Conservation (phyloP, 2,113 vertebrate species). For the Asarcornis scutulata region DNA sequence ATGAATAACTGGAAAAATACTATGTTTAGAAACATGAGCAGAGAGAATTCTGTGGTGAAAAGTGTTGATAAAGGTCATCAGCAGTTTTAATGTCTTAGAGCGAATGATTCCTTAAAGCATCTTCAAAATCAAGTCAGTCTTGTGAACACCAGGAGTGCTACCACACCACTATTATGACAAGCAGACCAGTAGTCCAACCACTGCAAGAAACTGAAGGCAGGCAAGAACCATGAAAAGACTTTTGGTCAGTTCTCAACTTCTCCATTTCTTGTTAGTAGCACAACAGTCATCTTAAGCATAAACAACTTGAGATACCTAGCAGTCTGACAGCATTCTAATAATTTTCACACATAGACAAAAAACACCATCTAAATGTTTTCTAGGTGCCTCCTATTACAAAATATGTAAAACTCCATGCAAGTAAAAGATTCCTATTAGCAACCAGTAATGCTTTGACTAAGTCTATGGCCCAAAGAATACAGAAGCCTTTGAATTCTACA, state of each 20-base stretch:
- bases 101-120: not conserved
- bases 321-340: not conserved
- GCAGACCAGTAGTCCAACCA: not conserved
- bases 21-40: not conserved
- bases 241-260: not conserved
- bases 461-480: not conserved
- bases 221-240: not conserved
- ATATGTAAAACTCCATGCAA: not conserved
- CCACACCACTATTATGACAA: not conserved
- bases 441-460: not conserved
- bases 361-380: not conserved
- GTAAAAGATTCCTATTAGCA: not conserved
- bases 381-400: not conserved
- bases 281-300: not conserved
- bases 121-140: not conserved
- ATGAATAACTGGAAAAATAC: not conserved
- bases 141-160: not conserved
- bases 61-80: not conserved
- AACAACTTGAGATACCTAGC: not conserved
- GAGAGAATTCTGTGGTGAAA: not conserved
- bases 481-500: not conserved
- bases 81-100: not conserved
- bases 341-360: not conserved
- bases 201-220: not conserved
- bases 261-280: not conserved